Evolutionary conservation across 2,888 invertebrate genomes (phyloP), one percentile per base, ranked within the genome.

Genomic region (Cryptocephalus primarius): DNA sequence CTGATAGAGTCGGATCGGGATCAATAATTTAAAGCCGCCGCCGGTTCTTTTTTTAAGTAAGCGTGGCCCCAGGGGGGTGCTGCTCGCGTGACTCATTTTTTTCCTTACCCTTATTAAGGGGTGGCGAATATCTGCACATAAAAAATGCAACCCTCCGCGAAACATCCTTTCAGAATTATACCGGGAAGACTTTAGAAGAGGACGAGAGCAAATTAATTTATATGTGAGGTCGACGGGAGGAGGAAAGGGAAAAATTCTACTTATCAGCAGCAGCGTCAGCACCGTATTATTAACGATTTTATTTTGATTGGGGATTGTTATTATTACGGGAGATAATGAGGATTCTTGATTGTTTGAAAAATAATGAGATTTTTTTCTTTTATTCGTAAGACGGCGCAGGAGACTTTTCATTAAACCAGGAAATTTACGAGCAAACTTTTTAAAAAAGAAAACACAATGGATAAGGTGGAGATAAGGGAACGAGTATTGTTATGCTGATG

Each of bases 41-140:
- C 64, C 64, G 65, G 62, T 61, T 56, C 60, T 62, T 63, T 64
- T 63, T 65, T 61, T 61, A 62, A 64, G 63, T 63, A 62, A 59
- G 58, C 58, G 60, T 59, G 61, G 57, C 58, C 61, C 55, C 59
- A 62, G 60, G 63, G 64, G 64, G 59, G 61, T 58, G 54, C 50
- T 56, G 59, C 57, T 58, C 60, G 65, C 66, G 69, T 70, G 69
- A 70, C 68, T 69, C 69, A 70, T 68, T 68, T 68, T 67, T 67
- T 68, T 60, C 59, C 61, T 32, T 56, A 57, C 62, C 63, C 67
- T 64, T 66, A 67, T 63, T 67, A 66, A 61, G 64, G 63, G 60
- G 61, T 57, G 56, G 56, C 59, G 53, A 61, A 60, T 60, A 66
- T 66, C 67, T 63, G 61, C 65, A 67, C 69, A 69, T 69, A 69